Evolutionary conservation across 1,140 invertebrate species (phyloP).

Genomic region (Phocides pigmalion): DNA sequence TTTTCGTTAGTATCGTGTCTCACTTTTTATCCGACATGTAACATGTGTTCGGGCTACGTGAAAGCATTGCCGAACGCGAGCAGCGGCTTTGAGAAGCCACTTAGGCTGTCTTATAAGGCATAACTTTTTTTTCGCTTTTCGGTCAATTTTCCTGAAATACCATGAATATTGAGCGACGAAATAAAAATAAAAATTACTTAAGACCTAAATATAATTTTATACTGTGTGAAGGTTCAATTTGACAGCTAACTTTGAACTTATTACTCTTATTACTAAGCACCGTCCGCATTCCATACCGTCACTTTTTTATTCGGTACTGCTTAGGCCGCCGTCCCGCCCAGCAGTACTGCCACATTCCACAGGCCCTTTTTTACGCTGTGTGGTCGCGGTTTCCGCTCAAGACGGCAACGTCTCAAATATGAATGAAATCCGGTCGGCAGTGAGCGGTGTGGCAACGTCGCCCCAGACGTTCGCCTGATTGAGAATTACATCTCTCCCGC

Average conservation of each 20-base stretch:
- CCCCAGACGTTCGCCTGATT: conserved; percentile 77
- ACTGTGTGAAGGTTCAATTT: conserved; percentile 28
- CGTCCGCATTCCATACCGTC: conserved; percentile 73
- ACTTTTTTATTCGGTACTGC: conserved; percentile 73
- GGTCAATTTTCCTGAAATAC: too few species aligned
- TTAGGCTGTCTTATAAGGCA: not conserved
- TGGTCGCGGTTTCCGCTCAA: conserved; percentile 81
- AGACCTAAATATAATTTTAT: not conserved
- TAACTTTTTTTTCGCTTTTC: not conserved
- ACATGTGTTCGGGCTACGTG: conserved; percentile 32
- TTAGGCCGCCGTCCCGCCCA: conserved; percentile 66
- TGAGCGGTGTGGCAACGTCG: conserved; percentile 75
- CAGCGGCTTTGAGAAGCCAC: not conserved
- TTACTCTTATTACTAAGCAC: conserved; percentile 48
- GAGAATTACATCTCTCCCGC: conserved; percentile 78
- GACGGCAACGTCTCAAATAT: conserved; percentile 82
- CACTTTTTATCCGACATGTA: conserved; percentile 36
- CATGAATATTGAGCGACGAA: too few species aligned
- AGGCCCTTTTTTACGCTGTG: conserved; percentile 80
- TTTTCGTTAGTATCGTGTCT: conserved; percentile 44
- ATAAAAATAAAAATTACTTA: too few species aligned
- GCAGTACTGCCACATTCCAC: conserved; percentile 79
- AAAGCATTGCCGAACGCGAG: conserved; percentile 8
- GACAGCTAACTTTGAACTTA: conserved; percentile 32
- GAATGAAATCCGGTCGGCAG: conserved; percentile 80